Evolutionary conservation across 2,797 vertebrate species (phyloP).

Genomic region (Hephaestus fuliginosus): DNA sequence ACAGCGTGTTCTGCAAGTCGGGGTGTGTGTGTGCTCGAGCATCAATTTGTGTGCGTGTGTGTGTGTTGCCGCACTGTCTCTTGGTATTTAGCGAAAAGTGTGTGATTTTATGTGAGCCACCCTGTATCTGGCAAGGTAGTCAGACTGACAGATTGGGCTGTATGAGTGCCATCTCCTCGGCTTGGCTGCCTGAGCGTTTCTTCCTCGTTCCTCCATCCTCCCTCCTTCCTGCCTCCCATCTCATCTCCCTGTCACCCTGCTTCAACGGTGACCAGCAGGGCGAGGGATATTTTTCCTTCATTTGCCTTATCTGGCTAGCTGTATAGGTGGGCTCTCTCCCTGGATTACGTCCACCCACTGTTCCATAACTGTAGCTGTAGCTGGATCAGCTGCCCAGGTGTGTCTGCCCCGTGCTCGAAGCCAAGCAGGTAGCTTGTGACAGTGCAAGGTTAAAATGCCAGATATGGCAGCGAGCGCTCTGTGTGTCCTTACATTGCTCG

Average conservation of each 20-base stretch:
- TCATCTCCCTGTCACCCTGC: slow-evolving; percentile 63
- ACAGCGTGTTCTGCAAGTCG: slow-evolving; percentile 69
- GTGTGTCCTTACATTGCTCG: slow-evolving; percentile 52
- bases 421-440: slow-evolving; percentile 44
- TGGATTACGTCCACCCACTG: slow-evolving; percentile 65
- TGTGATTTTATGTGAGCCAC: slow-evolving; percentile 76
- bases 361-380: slow-evolving; percentile 66
- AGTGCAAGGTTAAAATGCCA: slow-evolving; percentile 54
- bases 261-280: slow-evolving; percentile 65
- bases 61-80: slow-evolving; percentile 63
- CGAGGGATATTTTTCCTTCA: slow-evolving; percentile 56
- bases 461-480: slow-evolving; percentile 33
- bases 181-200: slow-evolving; percentile 71
- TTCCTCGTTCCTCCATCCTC: slow-evolving; percentile 59
- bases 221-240: slow-evolving; percentile 42
- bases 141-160: slow-evolving; percentile 84
- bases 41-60: slow-evolving; percentile 55
- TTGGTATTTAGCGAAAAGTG: slow-evolving; percentile 77
- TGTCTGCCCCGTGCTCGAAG: slow-evolving; percentile 30
- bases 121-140: slow-evolving; percentile 80
- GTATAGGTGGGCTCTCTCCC: slow-evolving; percentile 34
- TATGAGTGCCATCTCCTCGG: slow-evolving; percentile 79
- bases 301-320: slow-evolving; percentile 57
- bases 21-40: slow-evolving; percentile 48
- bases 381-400: slow-evolving; percentile 50